Evolutionary conservation across 2,113 vertebrate species (phyloP).

Genomic region (Pampusana beccarii): DNA sequence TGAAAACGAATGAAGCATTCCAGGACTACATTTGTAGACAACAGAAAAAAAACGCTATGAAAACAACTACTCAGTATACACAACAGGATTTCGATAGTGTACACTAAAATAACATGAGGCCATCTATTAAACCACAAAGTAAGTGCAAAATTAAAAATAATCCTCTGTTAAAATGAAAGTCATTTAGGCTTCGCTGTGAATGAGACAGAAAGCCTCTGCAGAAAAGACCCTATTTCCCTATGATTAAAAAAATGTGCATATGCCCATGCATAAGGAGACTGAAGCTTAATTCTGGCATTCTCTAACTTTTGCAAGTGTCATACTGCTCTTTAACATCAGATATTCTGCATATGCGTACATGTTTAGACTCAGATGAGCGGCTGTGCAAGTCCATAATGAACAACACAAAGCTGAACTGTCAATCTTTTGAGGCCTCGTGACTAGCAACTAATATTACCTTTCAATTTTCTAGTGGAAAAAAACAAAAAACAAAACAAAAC

Average conservation of each 20-base stretch:
- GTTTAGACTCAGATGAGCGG: neutral
- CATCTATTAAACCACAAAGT: neutral
- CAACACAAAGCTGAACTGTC: neutral
- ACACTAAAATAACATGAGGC: neutral
- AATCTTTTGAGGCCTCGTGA: neutral
- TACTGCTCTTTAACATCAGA: neutral
- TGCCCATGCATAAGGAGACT: neutral
- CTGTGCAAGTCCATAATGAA: neutral
- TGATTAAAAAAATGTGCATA: neutral
- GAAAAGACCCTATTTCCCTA: neutral
- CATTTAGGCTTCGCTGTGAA: neutral
- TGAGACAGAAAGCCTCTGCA: neutral
- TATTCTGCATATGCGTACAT: neutral
- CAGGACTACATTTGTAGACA: neutral
- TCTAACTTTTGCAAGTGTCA: neutral
- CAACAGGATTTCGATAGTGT: neutral
- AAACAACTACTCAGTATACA: neutral
- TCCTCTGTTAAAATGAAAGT: neutral
- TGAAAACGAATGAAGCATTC: neutral
- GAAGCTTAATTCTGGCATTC: neutral
- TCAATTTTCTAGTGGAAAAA: neutral
- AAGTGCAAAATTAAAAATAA: neutral
- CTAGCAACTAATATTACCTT: neutral
- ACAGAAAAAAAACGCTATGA: neutral
- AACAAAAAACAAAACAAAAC: neutral